Evolutionary conservation across 2,113 vertebrate genomes (phyloP), one percentile per base, ranked within the genome.

Genomic region (Etia nguti): DNA sequence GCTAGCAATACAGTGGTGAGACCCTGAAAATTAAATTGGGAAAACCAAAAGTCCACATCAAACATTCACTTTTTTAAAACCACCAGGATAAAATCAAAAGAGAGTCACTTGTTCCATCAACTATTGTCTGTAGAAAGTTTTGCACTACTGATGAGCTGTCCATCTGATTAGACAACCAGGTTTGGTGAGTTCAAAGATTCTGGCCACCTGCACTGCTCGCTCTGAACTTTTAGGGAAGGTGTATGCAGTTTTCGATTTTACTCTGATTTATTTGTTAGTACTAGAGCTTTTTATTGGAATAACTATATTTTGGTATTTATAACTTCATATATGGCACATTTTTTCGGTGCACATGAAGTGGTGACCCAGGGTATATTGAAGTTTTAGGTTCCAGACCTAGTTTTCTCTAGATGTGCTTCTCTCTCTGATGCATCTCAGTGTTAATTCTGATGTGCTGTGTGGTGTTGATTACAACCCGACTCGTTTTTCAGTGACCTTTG

Each of bases 141-240:
- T 29, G 56, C 56, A 29, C 4, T 29, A 18, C 16, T 10, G 16
- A 46, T 15, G 1, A 46, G 4, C 10, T 6, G 38, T 46, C 22
- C 2, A 43, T 8, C 38, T 16, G n/a, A 15, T 4, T 1, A 73
- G 12, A 86, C 77, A 2, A 29, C 6, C 24, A 68, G 48, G 36
- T 87, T 75, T 46, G 22, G 56, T 29, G 22, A 11, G 56, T 88
- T 90, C 83, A 90, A 86, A 82, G 81, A 86, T 56, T 24, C 15
- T n/a, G 26, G 62, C 29, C 54, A 10, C 41, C 2, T 16, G 10
- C 50, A 56, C 31, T 29, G 70, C 80, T 89, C 9, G 9, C 57
- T 89, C 22, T 29, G 41, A 13, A 4, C 60, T 38, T n/a, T 38
- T 10, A 65, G 31, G 31, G 31, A 24, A 15, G 13, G 29, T 16